Evolutionary conservation across 2,113 vertebrate species (phyloP).

Genomic region (Sphaerodactylus townsendi): DNA sequence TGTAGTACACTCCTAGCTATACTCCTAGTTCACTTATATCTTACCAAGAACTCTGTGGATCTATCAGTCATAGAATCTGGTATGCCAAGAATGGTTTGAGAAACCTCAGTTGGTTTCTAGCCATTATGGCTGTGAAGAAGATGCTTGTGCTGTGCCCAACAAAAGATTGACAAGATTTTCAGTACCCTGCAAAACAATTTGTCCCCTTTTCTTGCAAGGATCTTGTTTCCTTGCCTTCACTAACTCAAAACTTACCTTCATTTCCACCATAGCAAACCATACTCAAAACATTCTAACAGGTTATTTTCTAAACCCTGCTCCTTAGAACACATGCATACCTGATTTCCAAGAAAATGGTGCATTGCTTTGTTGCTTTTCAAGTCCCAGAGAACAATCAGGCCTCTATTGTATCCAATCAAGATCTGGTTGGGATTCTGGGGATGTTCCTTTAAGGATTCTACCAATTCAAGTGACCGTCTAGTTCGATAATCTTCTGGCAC

Average conservation of each 20-base stretch:
- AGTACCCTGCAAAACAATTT: too few relatives aligned
- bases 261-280: background rate
- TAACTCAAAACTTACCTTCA: background rate
- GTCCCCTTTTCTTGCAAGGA: background rate
- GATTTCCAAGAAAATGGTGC: conserved; percentile 85
- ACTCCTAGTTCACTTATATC: background rate
- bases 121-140: background rate
- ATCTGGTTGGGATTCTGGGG: conserved; percentile 84
- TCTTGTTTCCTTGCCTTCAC: background rate
- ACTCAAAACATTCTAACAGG: background rate
- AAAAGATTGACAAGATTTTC: background rate
- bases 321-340: conserved; percentile 73
- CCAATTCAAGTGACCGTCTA: conserved; percentile 88
- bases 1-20: too few relatives aligned
- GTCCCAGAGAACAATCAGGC: conserved; percentile 92
- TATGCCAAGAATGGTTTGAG: background rate
- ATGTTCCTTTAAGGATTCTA: conserved; percentile 90
- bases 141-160: background rate
- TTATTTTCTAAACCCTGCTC: background rate
- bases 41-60: background rate
- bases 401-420: conserved; percentile 92
- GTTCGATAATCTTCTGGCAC: conserved; percentile 86
- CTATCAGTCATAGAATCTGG: background rate
- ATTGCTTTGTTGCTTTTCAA: conserved; percentile 73
- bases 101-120: too few relatives aligned